These are phyloP conservation scores for Mesembrinibis cayennensis DNA, from an alignment of 2,113 vertebrate genomes.

Conservation along the genomic window DNA sequence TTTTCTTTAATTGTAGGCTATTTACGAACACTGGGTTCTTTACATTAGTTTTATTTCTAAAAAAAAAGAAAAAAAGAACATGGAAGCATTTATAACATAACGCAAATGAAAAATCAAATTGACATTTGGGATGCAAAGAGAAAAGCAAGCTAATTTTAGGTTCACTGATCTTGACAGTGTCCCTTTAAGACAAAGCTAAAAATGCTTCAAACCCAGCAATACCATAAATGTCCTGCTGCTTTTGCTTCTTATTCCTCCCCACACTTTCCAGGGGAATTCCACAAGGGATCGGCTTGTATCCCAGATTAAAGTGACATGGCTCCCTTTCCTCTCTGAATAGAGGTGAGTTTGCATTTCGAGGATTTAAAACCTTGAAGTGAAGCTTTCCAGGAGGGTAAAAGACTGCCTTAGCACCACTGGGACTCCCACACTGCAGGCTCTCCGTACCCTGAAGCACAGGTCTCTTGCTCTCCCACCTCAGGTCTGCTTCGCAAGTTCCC, in stretches of 20 bases:
- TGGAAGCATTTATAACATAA: neutral
- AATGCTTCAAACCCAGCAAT: slow-evolving; percentile 62
- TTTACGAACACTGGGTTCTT: neutral
- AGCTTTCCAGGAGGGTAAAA: neutral
- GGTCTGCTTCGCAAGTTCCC: neutral
- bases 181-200: slow-evolving; percentile 73
- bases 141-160: slow-evolving; percentile 49
- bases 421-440: neutral
- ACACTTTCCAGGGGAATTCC: slow-evolving; percentile 75
- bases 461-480: neutral
- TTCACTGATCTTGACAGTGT: neutral
- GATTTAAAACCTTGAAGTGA: slow-evolving; percentile 43
- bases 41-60: neutral
- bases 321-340: slow-evolving; percentile 28
- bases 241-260: slow-evolving; percentile 65
- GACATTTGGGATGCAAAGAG: neutral
- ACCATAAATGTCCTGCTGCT: slow-evolving; percentile 78
- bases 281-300: slow-evolving; percentile 69
- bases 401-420: neutral
- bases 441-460: neutral
- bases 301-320: slow-evolving; percentile 65
- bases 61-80: neutral
- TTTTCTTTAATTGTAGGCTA: slow-evolving; percentile 4
- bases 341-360: neutral
- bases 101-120: neutral